Evolutionary conservation across 2,888 invertebrate genomes (phyloP).

Genomic region (Caenorhabditis angaria): DNA sequence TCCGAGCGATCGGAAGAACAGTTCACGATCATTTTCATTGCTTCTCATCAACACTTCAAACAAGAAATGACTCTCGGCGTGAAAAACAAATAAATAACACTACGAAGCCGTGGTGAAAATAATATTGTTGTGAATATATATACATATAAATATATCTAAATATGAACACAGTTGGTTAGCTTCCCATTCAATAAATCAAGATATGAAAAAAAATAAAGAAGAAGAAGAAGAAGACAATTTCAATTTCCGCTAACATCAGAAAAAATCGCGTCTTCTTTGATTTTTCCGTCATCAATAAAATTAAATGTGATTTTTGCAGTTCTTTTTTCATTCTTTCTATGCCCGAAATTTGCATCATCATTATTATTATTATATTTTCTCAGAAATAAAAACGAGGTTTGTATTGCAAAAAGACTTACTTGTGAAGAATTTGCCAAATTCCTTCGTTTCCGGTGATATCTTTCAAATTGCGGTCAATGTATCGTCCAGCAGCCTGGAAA

Average conservation of each 20-base stretch:
- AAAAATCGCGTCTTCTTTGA: neutral
- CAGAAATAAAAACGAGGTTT: neutral
- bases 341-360: neutral
- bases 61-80: neutral
- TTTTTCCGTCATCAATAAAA: slow-evolving; percentile 2
- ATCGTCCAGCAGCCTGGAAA: neutral
- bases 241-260: neutral
- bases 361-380: neutral
- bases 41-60: neutral
- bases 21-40: neutral
- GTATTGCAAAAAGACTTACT: slow-evolving; percentile 42
- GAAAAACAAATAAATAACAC: slow-evolving; percentile 1
- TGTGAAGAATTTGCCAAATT: slow-evolving; percentile 60
- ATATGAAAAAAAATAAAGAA: no score
- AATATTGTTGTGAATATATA: neutral
- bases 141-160: neutral
- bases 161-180: neutral
- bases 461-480: slow-evolving; percentile 62
- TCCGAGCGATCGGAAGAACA: neutral
- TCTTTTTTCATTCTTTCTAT: no score
- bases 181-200: neutral
- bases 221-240: no score
- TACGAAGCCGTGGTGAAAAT: neutral
- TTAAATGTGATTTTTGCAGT: neutral
- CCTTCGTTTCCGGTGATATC: slow-evolving; percentile 54